phyloP scores from a whole-genome alignment of 2,113 vertebrate species.

The Cyanoramphus novaezelandiae region DNA sequence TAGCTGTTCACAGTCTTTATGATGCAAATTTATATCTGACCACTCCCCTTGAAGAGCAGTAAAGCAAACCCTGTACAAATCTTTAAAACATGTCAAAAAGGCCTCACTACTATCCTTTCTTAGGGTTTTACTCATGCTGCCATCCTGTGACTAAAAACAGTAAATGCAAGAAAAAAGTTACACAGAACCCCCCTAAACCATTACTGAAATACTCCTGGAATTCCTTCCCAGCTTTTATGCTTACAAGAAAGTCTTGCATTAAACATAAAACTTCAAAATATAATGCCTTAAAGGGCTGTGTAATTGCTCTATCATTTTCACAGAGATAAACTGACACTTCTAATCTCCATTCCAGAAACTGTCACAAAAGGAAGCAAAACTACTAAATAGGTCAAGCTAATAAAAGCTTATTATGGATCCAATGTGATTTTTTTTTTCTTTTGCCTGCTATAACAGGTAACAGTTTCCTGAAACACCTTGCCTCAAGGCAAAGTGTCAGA shows the following conservation, averaged over 20 bases:
- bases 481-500: background rate
- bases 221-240: background rate
- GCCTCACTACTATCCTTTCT: background rate
- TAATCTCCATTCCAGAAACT: background rate
- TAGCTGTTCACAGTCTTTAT: background rate
- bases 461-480: background rate
- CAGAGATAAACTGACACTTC: background rate
- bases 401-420: background rate
- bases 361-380: background rate
- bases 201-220: background rate
- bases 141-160: constrained; percentile 77
- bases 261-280: background rate
- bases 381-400: constrained; percentile 37
- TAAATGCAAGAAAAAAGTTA: constrained; percentile 67
- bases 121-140: constrained; percentile 79
- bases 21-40: background rate
- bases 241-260: background rate
- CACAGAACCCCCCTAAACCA: background rate
- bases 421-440: background rate
- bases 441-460: background rate
- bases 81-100: background rate
- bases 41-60: background rate
- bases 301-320: constrained; percentile 31
- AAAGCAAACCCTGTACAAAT: background rate
- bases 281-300: background rate